These are phyloP conservation scores for Pristionchus maxplancki DNA, from an alignment of 2,888 invertebrate genomes.

Conservation along the genomic window DNA sequence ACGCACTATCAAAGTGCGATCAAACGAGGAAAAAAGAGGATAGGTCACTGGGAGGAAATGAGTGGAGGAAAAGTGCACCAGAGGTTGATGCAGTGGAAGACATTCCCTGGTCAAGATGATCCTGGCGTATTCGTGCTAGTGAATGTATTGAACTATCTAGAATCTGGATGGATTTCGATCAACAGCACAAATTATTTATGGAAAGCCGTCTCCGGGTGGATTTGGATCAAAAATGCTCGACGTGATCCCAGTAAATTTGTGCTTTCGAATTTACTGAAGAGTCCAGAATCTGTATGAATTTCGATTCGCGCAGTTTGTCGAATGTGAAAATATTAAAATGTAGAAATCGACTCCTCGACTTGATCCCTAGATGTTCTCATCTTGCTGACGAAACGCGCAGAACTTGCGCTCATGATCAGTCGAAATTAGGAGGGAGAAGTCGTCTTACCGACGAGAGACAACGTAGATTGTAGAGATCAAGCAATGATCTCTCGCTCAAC, in stretches of 20 bases:
- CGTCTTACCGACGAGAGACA: neutral
- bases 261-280: neutral
- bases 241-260: neutral
- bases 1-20: neutral
- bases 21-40: neutral
- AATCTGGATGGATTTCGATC: no score
- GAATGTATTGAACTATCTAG: no score
- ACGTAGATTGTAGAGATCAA: neutral
- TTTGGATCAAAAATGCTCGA: no score
- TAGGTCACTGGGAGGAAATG: neutral
- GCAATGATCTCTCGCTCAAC: no score
- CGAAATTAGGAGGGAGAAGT: neutral
- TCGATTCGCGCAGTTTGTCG: neutral
- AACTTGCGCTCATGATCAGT: neutral
- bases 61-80: neutral
- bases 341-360: no score
- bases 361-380: neutral
- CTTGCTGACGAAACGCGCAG: neutral
- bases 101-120: neutral
- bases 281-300: neutral
- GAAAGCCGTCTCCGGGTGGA: neutral
- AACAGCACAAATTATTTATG: no score
- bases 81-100: neutral
- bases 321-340: no score
- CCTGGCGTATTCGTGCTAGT: no score